phyloP scores from a whole-genome alignment of 2,888 invertebrate genomes.

The Tetranychus piercei region DNA sequence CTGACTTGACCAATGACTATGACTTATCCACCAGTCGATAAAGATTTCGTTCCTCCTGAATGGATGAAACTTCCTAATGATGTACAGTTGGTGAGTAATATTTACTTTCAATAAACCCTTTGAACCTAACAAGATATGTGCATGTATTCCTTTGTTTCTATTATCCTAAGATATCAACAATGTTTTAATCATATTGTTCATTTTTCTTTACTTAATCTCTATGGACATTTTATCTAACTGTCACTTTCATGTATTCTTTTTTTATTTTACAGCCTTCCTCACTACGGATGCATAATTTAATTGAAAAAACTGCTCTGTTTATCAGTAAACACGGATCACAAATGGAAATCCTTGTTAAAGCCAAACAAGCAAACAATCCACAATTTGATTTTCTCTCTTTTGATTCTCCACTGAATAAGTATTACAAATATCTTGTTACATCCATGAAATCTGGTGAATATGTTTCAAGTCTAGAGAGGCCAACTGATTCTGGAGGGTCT shows the following conservation, averaged over 20 bases:
- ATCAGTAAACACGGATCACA: conserved; percentile 64
- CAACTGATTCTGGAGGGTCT: conserved; percentile 18
- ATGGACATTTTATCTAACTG: neutral
- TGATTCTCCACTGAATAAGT: conserved; percentile 61
- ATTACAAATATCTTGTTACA: conserved; percentile 51
- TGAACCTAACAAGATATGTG: neutral
- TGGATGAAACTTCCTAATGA: conserved; percentile 11
- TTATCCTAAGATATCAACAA: too few relatives aligned
- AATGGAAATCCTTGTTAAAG: conserved; percentile 95
- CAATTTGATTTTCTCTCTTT: conserved; percentile 84
- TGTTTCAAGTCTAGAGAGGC: conserved; percentile 36
- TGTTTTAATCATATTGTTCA: neutral
- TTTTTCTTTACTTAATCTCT: neutral
- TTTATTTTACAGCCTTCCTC: conserved; percentile 50
- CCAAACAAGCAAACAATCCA: conserved; percentile 79
- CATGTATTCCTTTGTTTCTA: neutral
- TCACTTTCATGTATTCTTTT: neutral
- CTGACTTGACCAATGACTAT: neutral
- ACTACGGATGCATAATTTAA: conserved; percentile 71
- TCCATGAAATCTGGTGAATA: conserved; percentile 34
- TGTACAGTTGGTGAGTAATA: conserved; percentile 6
- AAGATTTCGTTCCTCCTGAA: conserved; percentile 2
- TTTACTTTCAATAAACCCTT: neutral
- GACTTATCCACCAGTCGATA: neutral
- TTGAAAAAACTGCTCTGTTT: conserved; percentile 59